phyloP scores from a whole-genome alignment of 2,113 vertebrate species.

The Myocastor coypus region DNA sequence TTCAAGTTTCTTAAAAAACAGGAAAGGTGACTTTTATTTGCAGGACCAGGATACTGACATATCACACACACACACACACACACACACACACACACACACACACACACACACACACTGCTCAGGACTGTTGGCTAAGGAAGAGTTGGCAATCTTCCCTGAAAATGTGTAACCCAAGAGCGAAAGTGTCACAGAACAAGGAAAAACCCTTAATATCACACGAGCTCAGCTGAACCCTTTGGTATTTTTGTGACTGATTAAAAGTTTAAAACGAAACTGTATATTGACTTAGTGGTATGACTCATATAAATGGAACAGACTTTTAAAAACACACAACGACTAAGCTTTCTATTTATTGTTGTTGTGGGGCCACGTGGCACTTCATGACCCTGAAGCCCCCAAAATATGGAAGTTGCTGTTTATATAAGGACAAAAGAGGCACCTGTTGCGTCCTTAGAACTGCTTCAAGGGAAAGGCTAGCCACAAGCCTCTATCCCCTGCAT shows the following conservation, averaged over 20 bases:
- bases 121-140: not conserved
- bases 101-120: not conserved
- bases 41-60: not conserved
- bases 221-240: slow-evolving; percentile 56
- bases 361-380: slow-evolving; percentile 1
- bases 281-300: slow-evolving; percentile 72
- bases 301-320: slow-evolving; percentile 65
- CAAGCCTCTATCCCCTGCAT: not conserved
- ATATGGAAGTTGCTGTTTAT: not conserved
- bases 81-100: not conserved
- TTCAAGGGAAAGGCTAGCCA: slow-evolving; percentile 10
- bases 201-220: slow-evolving; percentile 42
- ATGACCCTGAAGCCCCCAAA: not conserved
- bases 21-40: slow-evolving; percentile 71
- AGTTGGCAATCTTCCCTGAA: slow-evolving; percentile 61
- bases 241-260: slow-evolving; percentile 61
- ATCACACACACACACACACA: not conserved
- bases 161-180: slow-evolving; percentile 68
- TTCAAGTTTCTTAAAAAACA: slow-evolving; percentile 65
- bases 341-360: slow-evolving; percentile 63
- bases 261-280: slow-evolving; percentile 54
- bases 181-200: slow-evolving; percentile 63
- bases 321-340: slow-evolving; percentile 12
- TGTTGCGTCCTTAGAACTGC: not conserved
- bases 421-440: slow-evolving; percentile 22